These are phyloP conservation scores for Coracias cyanogaster DNA, from an alignment of 2,797 vertebrate species.

Conservation along the genomic window DNA sequence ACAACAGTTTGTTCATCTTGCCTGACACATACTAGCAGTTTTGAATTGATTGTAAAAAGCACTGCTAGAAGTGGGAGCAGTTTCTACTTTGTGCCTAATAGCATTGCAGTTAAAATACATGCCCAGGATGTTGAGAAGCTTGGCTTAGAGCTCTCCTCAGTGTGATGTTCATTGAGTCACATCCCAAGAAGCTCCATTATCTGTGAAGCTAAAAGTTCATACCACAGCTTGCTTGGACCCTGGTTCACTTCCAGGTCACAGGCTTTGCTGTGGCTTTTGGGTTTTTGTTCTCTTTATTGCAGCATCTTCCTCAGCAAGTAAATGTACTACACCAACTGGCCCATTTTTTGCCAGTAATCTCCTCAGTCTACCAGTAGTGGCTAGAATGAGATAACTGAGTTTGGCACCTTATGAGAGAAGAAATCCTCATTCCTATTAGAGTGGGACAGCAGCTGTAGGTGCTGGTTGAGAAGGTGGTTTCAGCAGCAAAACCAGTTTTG, in stretches of 20 bases:
- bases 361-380: not conserved
- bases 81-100: not conserved
- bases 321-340: not conserved
- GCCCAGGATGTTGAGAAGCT: not conserved
- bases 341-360: not conserved
- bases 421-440: not conserved
- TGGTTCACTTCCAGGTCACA: not conserved
- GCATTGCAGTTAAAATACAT: not conserved
- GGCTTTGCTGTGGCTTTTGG: not conserved
- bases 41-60: not conserved
- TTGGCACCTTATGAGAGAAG: not conserved
- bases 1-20: not conserved
- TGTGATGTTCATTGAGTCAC: not conserved
- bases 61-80: not conserved
- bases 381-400: not conserved
- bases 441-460: not conserved
- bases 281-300: not conserved
- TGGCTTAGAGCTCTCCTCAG: not conserved
- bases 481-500: not conserved
- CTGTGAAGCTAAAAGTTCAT: not conserved
- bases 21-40: accelerated
- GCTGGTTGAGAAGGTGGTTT: not conserved
- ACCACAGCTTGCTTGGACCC: not conserved
- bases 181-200: not conserved
- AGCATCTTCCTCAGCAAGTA: not conserved